Evolutionary conservation across 2,888 invertebrate genomes (phyloP).

Genomic region (Perizoma flavofasciatum): DNA sequence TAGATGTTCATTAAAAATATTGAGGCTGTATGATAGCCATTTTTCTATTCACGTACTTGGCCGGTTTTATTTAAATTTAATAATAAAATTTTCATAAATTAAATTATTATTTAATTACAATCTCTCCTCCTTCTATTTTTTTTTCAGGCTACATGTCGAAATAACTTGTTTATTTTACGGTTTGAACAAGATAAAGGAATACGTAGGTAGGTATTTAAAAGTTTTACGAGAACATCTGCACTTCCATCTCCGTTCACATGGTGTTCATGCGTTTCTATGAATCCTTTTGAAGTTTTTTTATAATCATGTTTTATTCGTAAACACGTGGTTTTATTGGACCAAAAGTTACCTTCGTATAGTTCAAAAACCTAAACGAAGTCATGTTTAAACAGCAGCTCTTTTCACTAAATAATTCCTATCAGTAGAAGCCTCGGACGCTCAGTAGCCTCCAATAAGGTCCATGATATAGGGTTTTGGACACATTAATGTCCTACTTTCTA

Average conservation of each 20-base stretch:
- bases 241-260: background rate
- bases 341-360: background rate
- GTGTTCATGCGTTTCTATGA: background rate
- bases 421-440: background rate
- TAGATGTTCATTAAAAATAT: no score
- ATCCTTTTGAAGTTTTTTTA: conserved; percentile 6
- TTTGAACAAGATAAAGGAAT: background rate
- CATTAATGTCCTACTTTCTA: background rate
- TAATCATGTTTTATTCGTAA: background rate
- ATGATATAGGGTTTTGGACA: background rate
- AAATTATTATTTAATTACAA: no score
- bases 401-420: no score
- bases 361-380: background rate
- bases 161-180: no score
- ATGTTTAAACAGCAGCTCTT: background rate
- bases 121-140: no score
- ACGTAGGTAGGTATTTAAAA: background rate
- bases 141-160: no score
- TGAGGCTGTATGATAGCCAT: no score
- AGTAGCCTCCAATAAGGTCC: background rate
- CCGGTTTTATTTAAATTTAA: no score
- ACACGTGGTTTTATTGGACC: background rate
- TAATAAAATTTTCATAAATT: no score
- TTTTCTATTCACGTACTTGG: no score
- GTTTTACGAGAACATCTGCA: conserved; percentile 1